These are phyloP conservation scores for Dryadula phaetusa DNA, from an alignment of 2,888 invertebrate genomes.

Conservation along the genomic window DNA sequence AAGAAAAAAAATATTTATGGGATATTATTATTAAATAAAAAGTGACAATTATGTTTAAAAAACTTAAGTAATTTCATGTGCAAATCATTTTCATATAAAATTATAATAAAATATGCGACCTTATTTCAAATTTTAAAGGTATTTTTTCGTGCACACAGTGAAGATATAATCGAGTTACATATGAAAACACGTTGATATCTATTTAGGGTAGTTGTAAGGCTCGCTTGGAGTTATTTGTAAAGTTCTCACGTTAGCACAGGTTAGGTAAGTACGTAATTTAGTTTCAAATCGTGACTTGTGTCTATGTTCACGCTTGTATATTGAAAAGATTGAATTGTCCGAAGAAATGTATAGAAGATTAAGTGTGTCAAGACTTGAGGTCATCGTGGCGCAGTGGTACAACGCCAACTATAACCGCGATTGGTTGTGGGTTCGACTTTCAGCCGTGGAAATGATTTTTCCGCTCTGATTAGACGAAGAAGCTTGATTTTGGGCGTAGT, in stretches of 20 bases:
- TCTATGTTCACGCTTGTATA: neutral
- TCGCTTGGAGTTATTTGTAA: conserved; percentile 29
- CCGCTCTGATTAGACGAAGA: too few species aligned
- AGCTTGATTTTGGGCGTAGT: too few species aligned
- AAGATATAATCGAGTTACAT: conserved; percentile 18
- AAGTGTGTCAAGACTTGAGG: too few species aligned
- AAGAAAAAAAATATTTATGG: too few species aligned
- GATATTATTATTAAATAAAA: too few species aligned
- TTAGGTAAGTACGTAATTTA: conserved; percentile 23
- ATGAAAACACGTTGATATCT: conserved; percentile 26
- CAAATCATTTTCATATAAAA: neutral
- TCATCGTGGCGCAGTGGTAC: too few species aligned
- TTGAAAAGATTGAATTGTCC: neutral
- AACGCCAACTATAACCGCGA: too few species aligned
- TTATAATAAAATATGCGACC: neutral
- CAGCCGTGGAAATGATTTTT: too few species aligned
- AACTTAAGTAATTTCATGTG: neutral
- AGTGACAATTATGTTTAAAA: too few species aligned
- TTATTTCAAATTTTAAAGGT: neutral
- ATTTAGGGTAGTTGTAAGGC: conserved; percentile 14
- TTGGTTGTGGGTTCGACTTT: too few species aligned
- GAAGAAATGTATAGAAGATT: neutral
- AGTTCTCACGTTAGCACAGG: conserved; percentile 34
- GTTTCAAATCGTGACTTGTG: conserved; percentile 15
- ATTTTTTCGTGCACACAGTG: neutral